Conservation (phyloP, 1,140 invertebrate species). For the Drosophila jambulina region DNA sequence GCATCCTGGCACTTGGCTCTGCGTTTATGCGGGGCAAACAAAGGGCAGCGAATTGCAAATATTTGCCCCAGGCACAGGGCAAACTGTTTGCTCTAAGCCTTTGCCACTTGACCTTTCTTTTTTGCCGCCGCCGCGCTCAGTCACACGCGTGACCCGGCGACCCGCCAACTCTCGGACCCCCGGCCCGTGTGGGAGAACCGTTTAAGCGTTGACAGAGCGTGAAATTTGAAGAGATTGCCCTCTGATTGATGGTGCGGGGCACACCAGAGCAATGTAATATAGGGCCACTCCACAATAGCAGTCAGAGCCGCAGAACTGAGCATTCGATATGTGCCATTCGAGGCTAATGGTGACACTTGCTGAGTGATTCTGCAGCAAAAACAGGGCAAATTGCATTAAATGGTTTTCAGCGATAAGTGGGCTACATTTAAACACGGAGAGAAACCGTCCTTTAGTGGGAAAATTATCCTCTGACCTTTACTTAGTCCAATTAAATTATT, state of each 20-base stretch:
- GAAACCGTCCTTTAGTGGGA: neutral
- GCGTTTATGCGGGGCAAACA: conserved; percentile 34
- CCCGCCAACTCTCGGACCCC: conserved; percentile 7
- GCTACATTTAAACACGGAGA: conserved; percentile 9
- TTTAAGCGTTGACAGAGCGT: conserved; percentile 47
- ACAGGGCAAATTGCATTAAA: conserved; percentile 27
- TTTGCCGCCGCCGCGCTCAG: conserved; percentile 8
- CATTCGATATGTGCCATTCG: conserved; percentile 16
- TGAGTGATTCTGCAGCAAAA: conserved; percentile 17
- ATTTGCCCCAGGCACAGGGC: conserved; percentile 50
- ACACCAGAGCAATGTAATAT: conserved; percentile 38
- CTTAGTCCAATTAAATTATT: neutral
- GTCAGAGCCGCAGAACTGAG: conserved; percentile 7
- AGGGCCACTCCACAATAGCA: conserved; percentile 45
- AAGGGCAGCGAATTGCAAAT: conserved; percentile 48
- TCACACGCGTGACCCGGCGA: conserved; percentile 28
- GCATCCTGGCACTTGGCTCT: conserved; percentile 9
- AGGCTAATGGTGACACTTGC: conserved; percentile 28
- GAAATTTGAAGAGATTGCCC: conserved; percentile 50
- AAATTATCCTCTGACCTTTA: neutral
- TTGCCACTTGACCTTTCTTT: conserved; percentile 71
- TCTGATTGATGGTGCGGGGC: conserved; percentile 41
- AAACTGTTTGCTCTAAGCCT: conserved; percentile 59
- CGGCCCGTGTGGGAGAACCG: conserved; percentile 10
- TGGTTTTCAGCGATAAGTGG: neutral